Evolutionary conservation across 2,888 invertebrate genomes (phyloP).

Genomic region (Drosophila histrio): DNA sequence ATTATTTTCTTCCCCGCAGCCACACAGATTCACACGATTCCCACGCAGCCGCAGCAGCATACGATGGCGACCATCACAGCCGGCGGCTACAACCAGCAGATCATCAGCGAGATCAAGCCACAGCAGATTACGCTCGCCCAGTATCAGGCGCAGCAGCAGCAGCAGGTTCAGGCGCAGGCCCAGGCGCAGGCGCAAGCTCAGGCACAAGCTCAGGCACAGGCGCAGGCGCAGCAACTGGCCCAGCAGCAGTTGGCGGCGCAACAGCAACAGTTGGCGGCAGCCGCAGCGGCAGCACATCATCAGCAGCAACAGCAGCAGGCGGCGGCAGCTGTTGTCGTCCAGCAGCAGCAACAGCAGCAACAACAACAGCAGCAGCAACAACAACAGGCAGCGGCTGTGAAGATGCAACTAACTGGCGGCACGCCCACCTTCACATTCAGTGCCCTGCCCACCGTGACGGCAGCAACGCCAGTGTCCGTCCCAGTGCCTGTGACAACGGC

Average conservation of each 20-base stretch:
- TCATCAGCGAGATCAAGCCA: slow-evolving; percentile 82
- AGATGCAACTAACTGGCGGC: slow-evolving; percentile 77
- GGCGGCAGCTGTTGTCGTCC: slow-evolving; percentile 53
- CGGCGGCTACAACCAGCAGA: slow-evolving; percentile 82
- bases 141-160: slow-evolving; percentile 82
- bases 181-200: slow-evolving; percentile 81
- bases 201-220: slow-evolving; percentile 79
- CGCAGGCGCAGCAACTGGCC: slow-evolving; percentile 69
- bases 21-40: slow-evolving; percentile 80
- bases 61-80: slow-evolving; percentile 81
- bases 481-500: slow-evolving; percentile 39
- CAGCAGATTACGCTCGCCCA: slow-evolving; percentile 82
- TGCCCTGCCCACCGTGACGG: slow-evolving; percentile 75
- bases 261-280: slow-evolving; percentile 60
- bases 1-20: slow-evolving; percentile 44
- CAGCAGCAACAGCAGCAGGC: slow-evolving; percentile 70
- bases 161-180: slow-evolving; percentile 65
- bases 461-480: slow-evolving; percentile 47
- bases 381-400: slow-evolving; percentile 65
- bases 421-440: slow-evolving; percentile 81
- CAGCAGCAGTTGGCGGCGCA: slow-evolving; percentile 66
- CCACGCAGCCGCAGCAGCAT: slow-evolving; percentile 70
- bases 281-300: slow-evolving; percentile 64
- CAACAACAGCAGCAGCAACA: slow-evolving; percentile 65
- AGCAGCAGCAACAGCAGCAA: slow-evolving; percentile 49